phyloP scores from a whole-genome alignment of 1,140 invertebrate species.

The Drosophila guanche region DNA sequence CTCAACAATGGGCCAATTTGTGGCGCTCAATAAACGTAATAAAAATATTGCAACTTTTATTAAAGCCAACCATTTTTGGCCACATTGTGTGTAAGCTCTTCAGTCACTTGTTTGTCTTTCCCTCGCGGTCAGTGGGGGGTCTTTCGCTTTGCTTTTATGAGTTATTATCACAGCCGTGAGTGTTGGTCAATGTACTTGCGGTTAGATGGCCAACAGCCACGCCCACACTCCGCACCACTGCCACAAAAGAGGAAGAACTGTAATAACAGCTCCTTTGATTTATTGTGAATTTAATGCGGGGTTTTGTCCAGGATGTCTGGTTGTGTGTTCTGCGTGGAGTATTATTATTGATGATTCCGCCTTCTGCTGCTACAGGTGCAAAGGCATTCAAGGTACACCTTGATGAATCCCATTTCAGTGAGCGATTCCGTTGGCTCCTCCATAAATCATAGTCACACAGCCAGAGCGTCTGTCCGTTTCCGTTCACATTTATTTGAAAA shows the following conservation, averaged over 20 bases:
- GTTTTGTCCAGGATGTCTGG: slow-evolving; percentile 13
- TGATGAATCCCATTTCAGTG: slow-evolving; percentile 3
- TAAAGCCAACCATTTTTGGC: slow-evolving; percentile 51
- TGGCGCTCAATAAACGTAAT: slow-evolving; percentile 64
- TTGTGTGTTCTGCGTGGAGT: slow-evolving; percentile 13
- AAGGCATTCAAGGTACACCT: slow-evolving; percentile 25
- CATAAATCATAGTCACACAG: slow-evolving; percentile 30
- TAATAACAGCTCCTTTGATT: slow-evolving; percentile 55
- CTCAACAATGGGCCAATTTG: slow-evolving; percentile 65
- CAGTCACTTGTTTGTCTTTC: slow-evolving; percentile 36
- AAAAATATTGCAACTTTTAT: slow-evolving; percentile 65
- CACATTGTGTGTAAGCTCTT: slow-evolving; percentile 34
- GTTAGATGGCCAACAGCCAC: slow-evolving; percentile 34
- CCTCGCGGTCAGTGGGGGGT: neutral
- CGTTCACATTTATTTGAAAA: too few relatives aligned
- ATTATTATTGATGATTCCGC: slow-evolving; percentile 66
- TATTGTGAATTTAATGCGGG: slow-evolving; percentile 67
- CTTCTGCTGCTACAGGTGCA: slow-evolving; percentile 58
- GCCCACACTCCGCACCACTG: slow-evolving; percentile 4
- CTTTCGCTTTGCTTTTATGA: slow-evolving; percentile 36
- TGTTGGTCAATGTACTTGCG: slow-evolving; percentile 29
- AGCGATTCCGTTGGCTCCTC: neutral
- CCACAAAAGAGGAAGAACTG: slow-evolving; percentile 18
- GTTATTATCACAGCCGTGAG: slow-evolving; percentile 40
- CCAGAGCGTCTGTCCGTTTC: neutral